Conservation (phyloP, 64 coral and sea anemone genomes). For the Trachythela sp. region DNA sequence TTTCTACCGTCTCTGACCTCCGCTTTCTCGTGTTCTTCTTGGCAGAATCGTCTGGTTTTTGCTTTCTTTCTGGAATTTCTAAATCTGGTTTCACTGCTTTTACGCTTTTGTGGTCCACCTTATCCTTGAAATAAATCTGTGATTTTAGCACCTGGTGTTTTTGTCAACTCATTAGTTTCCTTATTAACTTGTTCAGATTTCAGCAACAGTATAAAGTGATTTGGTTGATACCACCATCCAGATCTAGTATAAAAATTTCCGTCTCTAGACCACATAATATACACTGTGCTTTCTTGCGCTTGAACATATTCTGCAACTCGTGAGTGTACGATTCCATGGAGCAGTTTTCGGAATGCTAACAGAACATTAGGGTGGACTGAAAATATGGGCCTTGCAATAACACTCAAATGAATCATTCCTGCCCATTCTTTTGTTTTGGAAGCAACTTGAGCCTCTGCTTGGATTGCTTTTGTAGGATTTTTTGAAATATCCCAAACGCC, state of each 20-base stretch:
- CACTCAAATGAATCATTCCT: conserved; percentile 21
- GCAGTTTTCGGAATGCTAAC: background rate
- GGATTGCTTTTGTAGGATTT: background rate
- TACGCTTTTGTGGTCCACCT: no score
- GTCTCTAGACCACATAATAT: conserved; percentile 34
- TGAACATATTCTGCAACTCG: conserved; percentile 4
- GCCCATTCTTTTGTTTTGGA: conserved; percentile 19
- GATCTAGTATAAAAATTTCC: background rate
- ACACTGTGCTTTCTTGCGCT: conserved; percentile 14
- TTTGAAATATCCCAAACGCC: background rate
- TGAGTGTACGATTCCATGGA: conserved; percentile 25
- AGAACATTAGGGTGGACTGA: conserved; percentile 34
- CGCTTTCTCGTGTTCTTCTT: conserved; percentile 11
- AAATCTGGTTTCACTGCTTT: no score
- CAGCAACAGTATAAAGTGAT: conserved; percentile 36
- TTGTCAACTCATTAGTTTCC: no score
- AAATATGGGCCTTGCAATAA: background rate
- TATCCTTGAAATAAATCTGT: no score
- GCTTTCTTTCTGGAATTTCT: no score
- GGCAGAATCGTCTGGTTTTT: no score
- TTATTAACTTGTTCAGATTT: no score
- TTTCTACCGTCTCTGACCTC: conserved; percentile 48
- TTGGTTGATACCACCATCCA: conserved; percentile 27
- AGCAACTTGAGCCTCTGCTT: background rate
- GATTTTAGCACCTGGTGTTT: no score